These are phyloP conservation scores for Gymnocypris eckloni DNA, from an alignment of 2,797 vertebrate genomes.

Conservation along the genomic window DNA sequence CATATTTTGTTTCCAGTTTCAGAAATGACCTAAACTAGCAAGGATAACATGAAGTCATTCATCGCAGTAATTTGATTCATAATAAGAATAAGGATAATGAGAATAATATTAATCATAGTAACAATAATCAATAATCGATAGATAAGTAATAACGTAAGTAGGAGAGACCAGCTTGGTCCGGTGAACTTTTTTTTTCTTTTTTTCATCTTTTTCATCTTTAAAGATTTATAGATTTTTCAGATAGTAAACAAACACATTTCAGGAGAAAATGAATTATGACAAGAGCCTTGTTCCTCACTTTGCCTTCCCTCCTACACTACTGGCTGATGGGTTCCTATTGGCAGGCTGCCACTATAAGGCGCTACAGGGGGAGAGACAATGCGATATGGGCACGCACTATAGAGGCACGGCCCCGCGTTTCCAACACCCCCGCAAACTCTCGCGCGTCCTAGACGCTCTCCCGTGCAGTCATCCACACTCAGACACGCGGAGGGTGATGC, in stretches of 20 bases:
- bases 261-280: conserved; percentile 95
- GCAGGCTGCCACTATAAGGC: conserved; percentile 90
- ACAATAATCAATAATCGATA: conserved; percentile 86
- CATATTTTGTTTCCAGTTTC: conserved; percentile 90
- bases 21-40: conserved; percentile 99
- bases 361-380: conserved; percentile 86
- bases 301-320: conserved; percentile 90
- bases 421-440: conserved; percentile 72
- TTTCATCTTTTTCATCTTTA: conserved; percentile 78
- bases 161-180: conserved; percentile 94
- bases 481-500: conserved; percentile 58
- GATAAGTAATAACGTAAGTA: conserved; percentile 91
- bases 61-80: conserved; percentile 92
- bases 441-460: conserved; percentile 59
- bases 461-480: conserved; percentile 48
- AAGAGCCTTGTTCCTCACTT: conserved; percentile 94
- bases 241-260: conserved; percentile 97
- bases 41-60: conserved; percentile 99
- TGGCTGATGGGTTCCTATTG: conserved; percentile 85
- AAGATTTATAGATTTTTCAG: conserved; percentile 90
- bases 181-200: conserved; percentile 83
- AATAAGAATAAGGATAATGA: conserved; percentile 89
- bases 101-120: conserved; percentile 87
- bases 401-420: conserved; percentile 79
- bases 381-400: conserved; percentile 76